These are phyloP conservation scores for Marasmarcha lunaedactyla DNA, from an alignment of 2,888 invertebrate species.

Conservation along the genomic window DNA sequence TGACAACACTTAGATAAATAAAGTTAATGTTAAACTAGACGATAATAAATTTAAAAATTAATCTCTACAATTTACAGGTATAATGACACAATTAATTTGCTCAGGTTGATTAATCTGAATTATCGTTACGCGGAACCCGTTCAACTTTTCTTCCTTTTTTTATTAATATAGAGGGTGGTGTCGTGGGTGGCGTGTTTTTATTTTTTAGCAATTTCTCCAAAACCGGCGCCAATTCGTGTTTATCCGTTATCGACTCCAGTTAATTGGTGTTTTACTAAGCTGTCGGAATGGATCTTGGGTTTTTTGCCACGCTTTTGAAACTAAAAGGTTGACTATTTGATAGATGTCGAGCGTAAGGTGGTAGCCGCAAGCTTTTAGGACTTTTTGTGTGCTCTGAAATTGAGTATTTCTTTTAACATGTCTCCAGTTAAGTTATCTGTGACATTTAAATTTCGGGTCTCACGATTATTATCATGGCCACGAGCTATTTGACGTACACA, in stretches of 20 bases:
- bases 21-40: no score
- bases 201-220: slow-evolving; percentile 9
- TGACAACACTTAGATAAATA: no score
- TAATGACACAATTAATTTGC: no score
- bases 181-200: slow-evolving; percentile 7
- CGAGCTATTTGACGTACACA: background rate
- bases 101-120: no score
- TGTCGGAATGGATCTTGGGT: slow-evolving; percentile 3
- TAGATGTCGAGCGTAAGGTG: background rate
- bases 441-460: no score
- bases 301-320: background rate
- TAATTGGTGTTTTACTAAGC: slow-evolving; percentile 13
- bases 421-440: no score
- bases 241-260: slow-evolving; percentile 7
- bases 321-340: background rate
- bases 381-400: no score
- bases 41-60: no score
- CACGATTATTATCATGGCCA: background rate
- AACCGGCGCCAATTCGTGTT: slow-evolving; percentile 9
- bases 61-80: no score
- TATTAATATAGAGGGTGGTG: slow-evolving; percentile 6
- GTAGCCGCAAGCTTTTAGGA: background rate
- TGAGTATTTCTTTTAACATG: no score
- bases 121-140: slow-evolving; percentile 7
- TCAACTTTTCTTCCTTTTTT: background rate